Conservation (phyloP, 2,888 invertebrate genomes). For the Ormyrus nitidulus region DNA sequence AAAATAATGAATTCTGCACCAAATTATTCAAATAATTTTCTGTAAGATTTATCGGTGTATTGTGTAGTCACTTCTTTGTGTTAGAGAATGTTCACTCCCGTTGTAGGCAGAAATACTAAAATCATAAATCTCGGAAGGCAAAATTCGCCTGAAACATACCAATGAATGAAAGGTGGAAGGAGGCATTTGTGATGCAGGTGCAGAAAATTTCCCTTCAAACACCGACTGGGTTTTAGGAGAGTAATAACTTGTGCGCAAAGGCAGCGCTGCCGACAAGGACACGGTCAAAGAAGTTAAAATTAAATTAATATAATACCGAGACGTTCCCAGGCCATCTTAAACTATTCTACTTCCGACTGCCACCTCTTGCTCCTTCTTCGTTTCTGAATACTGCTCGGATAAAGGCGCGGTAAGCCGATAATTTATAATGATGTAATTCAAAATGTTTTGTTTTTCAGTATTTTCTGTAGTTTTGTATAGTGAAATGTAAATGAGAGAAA, state of each 20-base stretch:
- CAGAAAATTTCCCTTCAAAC: constrained; percentile 42
- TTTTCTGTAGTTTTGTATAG: background rate
- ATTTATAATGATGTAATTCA: constrained; percentile 74
- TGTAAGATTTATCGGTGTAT: too few relatives aligned
- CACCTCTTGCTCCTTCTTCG: background rate
- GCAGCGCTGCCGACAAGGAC: background rate
- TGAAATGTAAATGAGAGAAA: too few relatives aligned
- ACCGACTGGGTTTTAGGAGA: background rate
- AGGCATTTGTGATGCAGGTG: constrained; percentile 37
- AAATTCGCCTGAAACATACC: constrained; percentile 12
- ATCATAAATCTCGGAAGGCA: constrained; percentile 27
- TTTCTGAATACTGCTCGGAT: background rate
- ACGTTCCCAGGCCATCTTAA: background rate
- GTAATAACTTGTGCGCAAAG: constrained; percentile 28
- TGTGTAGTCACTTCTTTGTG: too few relatives aligned
- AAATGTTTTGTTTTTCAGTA: constrained; percentile 68
- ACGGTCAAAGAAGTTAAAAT: constrained; percentile 70
- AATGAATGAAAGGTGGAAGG: background rate
- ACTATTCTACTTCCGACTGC: constrained; percentile 1
- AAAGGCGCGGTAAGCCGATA: constrained; percentile 61
- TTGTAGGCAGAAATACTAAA: background rate
- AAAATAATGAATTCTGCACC: too few relatives aligned
- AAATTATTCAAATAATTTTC: too few relatives aligned
- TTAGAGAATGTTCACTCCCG: too few relatives aligned
- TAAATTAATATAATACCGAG: constrained; percentile 72